Conservation (phyloP, 2,797 vertebrate species). For the Acrossocheilus fasciatus region DNA sequence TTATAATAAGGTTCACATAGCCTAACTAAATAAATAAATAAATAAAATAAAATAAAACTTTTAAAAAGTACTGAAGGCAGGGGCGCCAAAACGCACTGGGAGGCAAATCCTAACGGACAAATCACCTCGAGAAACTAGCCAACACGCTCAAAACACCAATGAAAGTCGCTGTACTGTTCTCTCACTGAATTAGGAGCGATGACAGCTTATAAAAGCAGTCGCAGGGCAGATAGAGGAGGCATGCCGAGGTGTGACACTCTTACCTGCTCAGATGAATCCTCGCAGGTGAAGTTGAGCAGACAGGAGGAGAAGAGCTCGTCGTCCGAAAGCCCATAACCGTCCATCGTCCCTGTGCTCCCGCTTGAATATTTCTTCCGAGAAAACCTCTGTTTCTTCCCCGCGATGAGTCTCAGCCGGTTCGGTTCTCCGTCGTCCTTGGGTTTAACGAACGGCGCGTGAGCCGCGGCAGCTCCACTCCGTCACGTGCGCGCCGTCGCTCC, state of each 20-base stretch:
- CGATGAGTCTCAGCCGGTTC: conserved; percentile 61
- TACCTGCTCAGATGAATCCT: conserved; percentile 93
- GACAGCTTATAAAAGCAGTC: neutral
- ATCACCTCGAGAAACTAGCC: neutral
- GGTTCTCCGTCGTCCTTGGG: conserved; percentile 67
- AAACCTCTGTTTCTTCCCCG: conserved; percentile 56
- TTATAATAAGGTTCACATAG: neutral
- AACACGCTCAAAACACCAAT: neutral
- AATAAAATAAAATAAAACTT: too few species aligned
- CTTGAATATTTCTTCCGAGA: conserved; percentile 37
- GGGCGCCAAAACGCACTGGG: neutral
- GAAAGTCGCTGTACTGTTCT: neutral
- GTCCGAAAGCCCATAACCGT: conserved; percentile 88
- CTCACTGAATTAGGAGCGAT: neutral
- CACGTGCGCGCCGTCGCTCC: conserved; percentile 62
- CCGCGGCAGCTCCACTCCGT: conserved; percentile 58
- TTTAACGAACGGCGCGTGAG: conserved; percentile 63
- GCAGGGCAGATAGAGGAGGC: neutral
- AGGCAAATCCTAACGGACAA: neutral
- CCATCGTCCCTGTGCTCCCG: conserved; percentile 83
- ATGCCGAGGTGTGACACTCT: conserved; percentile 60
- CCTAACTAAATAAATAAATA: too few species aligned
- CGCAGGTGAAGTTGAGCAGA: conserved; percentile 93
- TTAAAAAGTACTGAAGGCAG: neutral
- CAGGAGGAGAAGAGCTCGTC: conserved; percentile 89